Percentiles rank a stretch among this genome's conserved stretches.
These are phyloP conservation scores for Cherax destructor DNA, from an alignment of 1,140 invertebrate genomes.

Conservation along the genomic window DNA sequence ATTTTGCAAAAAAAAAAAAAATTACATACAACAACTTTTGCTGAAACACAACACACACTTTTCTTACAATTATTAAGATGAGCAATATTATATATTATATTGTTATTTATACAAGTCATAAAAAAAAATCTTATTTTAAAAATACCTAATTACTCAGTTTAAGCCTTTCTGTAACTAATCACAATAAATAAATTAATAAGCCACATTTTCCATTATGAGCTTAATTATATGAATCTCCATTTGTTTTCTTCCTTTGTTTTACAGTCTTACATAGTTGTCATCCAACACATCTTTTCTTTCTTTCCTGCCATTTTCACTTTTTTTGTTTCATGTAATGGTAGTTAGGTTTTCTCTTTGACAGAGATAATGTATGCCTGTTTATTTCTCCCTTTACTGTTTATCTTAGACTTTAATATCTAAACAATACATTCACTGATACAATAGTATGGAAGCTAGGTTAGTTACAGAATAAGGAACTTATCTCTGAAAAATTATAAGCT, in stretches of 20 bases:
- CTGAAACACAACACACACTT: not conserved
- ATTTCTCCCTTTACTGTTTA: not conserved
- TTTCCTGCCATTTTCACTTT: not conserved
- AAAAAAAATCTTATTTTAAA: too few species aligned
- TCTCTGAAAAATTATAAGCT: too few species aligned
- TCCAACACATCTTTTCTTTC: not conserved
- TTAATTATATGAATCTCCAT: not conserved
- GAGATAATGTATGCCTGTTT: not conserved
- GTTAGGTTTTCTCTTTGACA: not conserved
- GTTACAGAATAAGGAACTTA: too few species aligned
- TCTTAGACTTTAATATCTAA: not conserved
- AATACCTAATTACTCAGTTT: too few species aligned
- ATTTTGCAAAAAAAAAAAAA: not conserved
- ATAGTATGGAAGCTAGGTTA: too few species aligned
- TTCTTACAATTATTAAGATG: not conserved
- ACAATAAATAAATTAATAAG: not conserved
- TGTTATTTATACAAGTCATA: too few species aligned
- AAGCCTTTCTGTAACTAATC: too few species aligned
- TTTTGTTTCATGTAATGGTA: not conserved
- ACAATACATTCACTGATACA: too few species aligned
- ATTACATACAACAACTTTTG: not conserved
- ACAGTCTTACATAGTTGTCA: not conserved
- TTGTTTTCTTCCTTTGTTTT: not conserved
- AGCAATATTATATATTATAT: too few species aligned
- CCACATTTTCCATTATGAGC: not conserved